Percentiles rank a stretch among this genome's conserved stretches.
Conservation (phyloP, 2,113 vertebrate species). For the Mionectes macconnelli region DNA sequence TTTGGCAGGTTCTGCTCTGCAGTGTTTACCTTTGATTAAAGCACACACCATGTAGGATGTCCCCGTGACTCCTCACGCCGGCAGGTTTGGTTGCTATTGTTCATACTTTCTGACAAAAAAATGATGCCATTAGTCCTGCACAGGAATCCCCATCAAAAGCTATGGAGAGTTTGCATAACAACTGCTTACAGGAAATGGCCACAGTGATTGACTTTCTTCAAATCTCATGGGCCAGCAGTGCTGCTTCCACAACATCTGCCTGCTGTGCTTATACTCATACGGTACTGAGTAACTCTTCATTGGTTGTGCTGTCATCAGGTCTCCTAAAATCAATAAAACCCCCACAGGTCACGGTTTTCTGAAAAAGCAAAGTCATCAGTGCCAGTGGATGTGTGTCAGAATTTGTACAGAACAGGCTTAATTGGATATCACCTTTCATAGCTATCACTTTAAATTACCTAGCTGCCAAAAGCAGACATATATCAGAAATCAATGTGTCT, state of each 20-base stretch:
- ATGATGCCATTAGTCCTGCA: background rate
- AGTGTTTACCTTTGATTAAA: background rate
- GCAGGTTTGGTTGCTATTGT: accelerated
- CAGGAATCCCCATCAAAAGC: background rate
- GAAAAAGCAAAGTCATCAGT: background rate
- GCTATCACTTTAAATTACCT: background rate
- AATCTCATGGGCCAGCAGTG: background rate
- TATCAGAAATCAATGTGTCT: background rate
- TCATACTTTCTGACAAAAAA: background rate
- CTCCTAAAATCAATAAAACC: background rate
- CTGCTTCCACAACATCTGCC: background rate
- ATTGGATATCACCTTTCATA: background rate
- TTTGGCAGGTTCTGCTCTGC: background rate
- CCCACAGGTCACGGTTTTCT: background rate
- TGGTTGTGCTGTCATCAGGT: background rate
- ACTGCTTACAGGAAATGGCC: background rate
- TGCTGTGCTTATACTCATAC: background rate
- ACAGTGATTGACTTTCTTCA: background rate
- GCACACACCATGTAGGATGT: background rate
- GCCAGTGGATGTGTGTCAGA: background rate
- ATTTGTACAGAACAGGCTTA: background rate
- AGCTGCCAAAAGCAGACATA: background rate
- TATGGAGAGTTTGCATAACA: background rate
- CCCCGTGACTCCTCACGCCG: accelerated
- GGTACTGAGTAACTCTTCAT: background rate